Conservation (phyloP, 2,113 vertebrate genomes). For the Formicarius rufipectus region DNA sequence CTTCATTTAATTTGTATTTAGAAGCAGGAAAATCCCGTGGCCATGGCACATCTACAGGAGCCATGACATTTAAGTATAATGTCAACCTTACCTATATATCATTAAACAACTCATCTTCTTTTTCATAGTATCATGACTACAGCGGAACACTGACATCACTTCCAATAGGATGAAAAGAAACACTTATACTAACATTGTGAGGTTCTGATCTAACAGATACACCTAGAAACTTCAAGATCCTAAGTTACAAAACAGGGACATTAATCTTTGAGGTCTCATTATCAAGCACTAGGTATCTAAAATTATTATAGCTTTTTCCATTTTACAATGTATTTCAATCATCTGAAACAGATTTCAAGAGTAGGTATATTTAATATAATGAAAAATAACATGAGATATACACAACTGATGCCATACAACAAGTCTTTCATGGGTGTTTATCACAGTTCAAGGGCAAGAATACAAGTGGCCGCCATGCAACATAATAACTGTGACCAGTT, state of each 20-base stretch:
- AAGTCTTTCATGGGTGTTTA: neutral
- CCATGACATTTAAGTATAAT: neutral
- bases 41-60: neutral
- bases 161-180: neutral
- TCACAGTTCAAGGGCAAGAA: neutral
- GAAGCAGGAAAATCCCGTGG: neutral
- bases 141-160: neutral
- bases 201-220: neutral
- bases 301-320: neutral
- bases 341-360: neutral
- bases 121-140: neutral
- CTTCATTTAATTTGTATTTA: neutral
- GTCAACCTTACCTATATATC: neutral
- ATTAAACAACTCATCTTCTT: neutral
- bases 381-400: neutral
- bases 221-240: neutral
- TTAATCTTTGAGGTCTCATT: neutral
- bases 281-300: neutral
- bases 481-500: neutral
- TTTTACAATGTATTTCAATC: neutral
- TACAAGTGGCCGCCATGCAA: neutral
- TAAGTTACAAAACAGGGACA: neutral
- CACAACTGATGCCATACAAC: neutral
- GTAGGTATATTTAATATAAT: neutral
- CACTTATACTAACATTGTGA: neutral